phyloP scores from a whole-genome alignment of 2,113 vertebrate species.

The Sardina pilchardus region DNA sequence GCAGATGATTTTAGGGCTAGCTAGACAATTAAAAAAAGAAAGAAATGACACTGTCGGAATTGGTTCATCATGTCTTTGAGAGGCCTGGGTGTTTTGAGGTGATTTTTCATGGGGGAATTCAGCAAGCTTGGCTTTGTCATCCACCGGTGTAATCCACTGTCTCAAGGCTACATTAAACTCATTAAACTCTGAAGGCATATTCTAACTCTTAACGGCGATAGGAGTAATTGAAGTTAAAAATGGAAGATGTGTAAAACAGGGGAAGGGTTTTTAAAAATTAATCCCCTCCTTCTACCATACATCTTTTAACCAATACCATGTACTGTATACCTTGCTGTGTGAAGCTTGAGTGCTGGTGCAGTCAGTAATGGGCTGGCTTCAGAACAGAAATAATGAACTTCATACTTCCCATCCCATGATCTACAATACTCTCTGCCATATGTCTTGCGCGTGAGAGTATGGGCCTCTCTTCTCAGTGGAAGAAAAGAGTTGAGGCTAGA shows the following conservation, averaged over 20 bases:
- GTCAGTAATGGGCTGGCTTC: no score
- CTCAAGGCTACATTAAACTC: not conserved
- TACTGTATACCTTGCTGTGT: not conserved
- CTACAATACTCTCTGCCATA: no score
- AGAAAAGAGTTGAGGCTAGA: no score
- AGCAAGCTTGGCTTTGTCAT: not conserved
- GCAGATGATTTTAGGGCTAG: not conserved
- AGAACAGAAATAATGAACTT: no score
- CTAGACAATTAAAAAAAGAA: not conserved
- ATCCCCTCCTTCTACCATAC: no score
- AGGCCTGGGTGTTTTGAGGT: not conserved
- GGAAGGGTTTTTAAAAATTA: not conserved
- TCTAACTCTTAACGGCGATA: not conserved
- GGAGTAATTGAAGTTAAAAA: not conserved
- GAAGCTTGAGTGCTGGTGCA: not conserved
- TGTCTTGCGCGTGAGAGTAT: no score
- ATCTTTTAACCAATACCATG: not conserved
- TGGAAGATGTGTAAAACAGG: not conserved
- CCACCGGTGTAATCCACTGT: not conserved
- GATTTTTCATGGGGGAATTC: not conserved
- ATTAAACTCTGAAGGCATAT: not conserved
- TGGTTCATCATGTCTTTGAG: not conserved
- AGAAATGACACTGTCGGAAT: not conserved
- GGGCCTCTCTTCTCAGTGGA: no score
- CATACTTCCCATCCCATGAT: no score